Base-by-base conservation (phyloP, 2,797 vertebrate species). In the Saguinus oedipus region DNA sequence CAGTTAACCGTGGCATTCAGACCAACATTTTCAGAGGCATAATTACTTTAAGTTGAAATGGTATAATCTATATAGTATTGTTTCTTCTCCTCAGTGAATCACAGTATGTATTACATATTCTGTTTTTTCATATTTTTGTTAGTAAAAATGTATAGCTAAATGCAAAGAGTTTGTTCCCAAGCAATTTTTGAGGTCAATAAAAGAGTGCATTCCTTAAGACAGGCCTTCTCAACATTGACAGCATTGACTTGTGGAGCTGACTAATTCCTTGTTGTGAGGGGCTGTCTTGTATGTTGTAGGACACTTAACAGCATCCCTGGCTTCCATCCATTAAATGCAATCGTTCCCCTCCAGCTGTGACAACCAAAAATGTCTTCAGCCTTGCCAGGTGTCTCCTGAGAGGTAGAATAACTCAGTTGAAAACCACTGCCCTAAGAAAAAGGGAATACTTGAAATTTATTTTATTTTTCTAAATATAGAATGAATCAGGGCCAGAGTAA, bases 31-130 rank as follows among this genome's bases (percentile, higher is more conserved):
- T 59, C 26, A 9, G 72, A 84, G 4, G 57, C 33, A 19, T 83
- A 75, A 79, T 75, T 80, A 76, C 48, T 39, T 88, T 91, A 83
- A 26, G 44, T 88, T 59, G 81, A 92, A 76, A 27, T 78, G 24
- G 1, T 75, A 2, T 64, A 19, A 46, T n/a, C 44, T 70, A 0
- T 27, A 30, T 1, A 78, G 4, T 59, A 33, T 48, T 59, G 17
- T 79, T 75, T 92, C 30, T 95, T 82, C n/a, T 95, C 70, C 22
- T 33, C n/a, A 87, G 12, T 76, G 64, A 74, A 80, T 95, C 70
- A 61, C 27, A 74, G 55, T 24, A 19, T 33, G 1, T 72, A 59
- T 81, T 57, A 72, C 64, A 46, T 90, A 70, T n/a, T 81, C n/a
- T 68, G 0, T 46, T 70, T 68, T 84, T 90, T 74, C 70, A n/a